Evolutionary conservation across 2,888 invertebrate species (phyloP).

Genomic region (Patella caerulea): DNA sequence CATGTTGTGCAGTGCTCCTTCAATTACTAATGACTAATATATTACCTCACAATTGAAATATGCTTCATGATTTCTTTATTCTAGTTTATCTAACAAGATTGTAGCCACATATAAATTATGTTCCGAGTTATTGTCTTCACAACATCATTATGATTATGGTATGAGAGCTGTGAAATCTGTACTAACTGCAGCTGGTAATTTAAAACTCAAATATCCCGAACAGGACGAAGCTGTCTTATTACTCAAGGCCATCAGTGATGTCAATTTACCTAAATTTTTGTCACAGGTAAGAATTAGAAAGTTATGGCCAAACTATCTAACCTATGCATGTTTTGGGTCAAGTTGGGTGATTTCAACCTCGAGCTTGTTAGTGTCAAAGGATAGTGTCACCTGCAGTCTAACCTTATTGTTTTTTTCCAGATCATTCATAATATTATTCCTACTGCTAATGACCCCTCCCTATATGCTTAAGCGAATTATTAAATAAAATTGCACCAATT

Average conservation of each 20-base stretch:
- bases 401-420: too few relatives aligned
- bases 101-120: slow-evolving; percentile 72
- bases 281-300: slow-evolving; percentile 63
- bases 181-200: slow-evolving; percentile 72
- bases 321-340: neutral
- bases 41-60: too few relatives aligned
- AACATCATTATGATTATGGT: slow-evolving; percentile 74
- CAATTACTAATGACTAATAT: too few relatives aligned
- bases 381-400: too few relatives aligned
- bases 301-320: neutral
- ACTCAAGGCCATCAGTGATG: slow-evolving; percentile 72
- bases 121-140: slow-evolving; percentile 72
- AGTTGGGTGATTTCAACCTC: too few relatives aligned
- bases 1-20: too few relatives aligned
- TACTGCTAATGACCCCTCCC: too few relatives aligned
- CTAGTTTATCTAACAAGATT: slow-evolving; percentile 71
- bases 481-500: too few relatives aligned
- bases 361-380: too few relatives aligned
- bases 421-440: too few relatives aligned
- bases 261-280: slow-evolving; percentile 72
- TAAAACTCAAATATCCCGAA: slow-evolving; percentile 70
- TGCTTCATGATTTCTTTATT: slow-evolving; percentile 17
- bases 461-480: too few relatives aligned
- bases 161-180: slow-evolving; percentile 73
- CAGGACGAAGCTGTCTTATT: slow-evolving; percentile 70